Conservation (phyloP, 1,140 invertebrate species). For the Whitmania pigra region DNA sequence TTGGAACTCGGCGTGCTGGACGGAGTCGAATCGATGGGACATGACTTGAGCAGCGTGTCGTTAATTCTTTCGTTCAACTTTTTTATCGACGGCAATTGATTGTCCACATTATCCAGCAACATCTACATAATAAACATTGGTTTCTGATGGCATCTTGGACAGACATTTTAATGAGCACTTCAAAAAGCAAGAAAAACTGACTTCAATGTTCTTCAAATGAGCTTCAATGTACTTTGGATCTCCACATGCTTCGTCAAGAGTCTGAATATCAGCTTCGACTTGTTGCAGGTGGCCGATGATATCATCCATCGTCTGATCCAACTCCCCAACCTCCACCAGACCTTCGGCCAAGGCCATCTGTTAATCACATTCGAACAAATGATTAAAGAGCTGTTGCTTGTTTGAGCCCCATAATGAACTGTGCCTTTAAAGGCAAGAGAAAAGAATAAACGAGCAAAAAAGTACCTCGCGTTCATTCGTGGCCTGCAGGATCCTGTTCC, state of each 20-base stretch:
- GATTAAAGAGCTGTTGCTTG: no score
- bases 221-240: conserved; percentile 88
- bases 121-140: background rate
- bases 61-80: conserved; percentile 67
- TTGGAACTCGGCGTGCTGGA: background rate
- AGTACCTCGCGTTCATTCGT: conserved; percentile 5
- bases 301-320: conserved; percentile 87
- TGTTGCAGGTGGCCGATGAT: conserved; percentile 52
- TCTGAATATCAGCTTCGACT: conserved; percentile 37
- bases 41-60: conserved; percentile 53
- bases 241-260: conserved; percentile 68
- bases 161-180: background rate
- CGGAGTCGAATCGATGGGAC: conserved; percentile 28
- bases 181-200: conserved; percentile 30
- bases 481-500: conserved; percentile 59
- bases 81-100: conserved; percentile 34
- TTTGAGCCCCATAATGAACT: no score
- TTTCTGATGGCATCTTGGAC: background rate
- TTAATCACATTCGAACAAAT: no score
- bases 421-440: no score
- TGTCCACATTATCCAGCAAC: conserved; percentile 17
- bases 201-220: conserved; percentile 87
- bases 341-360: conserved; percentile 61
- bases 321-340: conserved; percentile 79
- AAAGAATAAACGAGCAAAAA: background rate